Percentiles rank a stretch among this genome's conserved stretches.
phyloP scores from a whole-genome alignment of 2,888 invertebrate species.

The Harpalus rufipes region DNA sequence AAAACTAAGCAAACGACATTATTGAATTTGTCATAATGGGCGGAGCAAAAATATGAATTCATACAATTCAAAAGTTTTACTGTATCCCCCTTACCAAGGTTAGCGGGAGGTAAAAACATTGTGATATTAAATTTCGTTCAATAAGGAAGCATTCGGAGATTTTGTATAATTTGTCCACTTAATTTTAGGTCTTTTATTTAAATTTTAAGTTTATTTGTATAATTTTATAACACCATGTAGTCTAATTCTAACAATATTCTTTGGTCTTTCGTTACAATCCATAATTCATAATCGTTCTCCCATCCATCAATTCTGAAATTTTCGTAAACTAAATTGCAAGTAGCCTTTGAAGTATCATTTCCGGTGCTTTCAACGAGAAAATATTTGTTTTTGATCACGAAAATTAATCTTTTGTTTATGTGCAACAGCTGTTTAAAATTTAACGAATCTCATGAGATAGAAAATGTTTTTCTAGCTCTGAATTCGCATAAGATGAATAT shows the following conservation, averaged over 20 bases:
- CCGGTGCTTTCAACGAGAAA: neutral
- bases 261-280: slow-evolving; percentile 25
- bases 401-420: slow-evolving; percentile 41
- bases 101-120: too few species aligned
- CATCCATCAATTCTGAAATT: slow-evolving; percentile 35
- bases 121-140: too few species aligned
- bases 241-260: slow-evolving; percentile 13
- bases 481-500: slow-evolving; percentile 10
- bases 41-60: too few species aligned
- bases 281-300: slow-evolving; percentile 8
- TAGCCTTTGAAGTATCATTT: slow-evolving; percentile 12
- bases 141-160: too few species aligned
- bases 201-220: too few species aligned
- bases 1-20: too few species aligned
- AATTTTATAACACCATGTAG: too few species aligned
- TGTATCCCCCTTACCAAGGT: too few species aligned
- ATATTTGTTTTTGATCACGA: slow-evolving; percentile 11
- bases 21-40: too few species aligned
- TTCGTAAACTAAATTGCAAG: slow-evolving; percentile 10
- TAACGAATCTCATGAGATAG: neutral
- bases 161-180: too few species aligned
- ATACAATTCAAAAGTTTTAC: too few species aligned
- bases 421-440: slow-evolving; percentile 14
- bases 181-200: too few species aligned
- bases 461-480: slow-evolving; percentile 27